Percentiles rank a stretch among this genome's conserved stretches.
These are phyloP conservation scores for Lutjanus argentimaculatus DNA, from an alignment of 2,797 vertebrate species.

Conservation along the genomic window DNA sequence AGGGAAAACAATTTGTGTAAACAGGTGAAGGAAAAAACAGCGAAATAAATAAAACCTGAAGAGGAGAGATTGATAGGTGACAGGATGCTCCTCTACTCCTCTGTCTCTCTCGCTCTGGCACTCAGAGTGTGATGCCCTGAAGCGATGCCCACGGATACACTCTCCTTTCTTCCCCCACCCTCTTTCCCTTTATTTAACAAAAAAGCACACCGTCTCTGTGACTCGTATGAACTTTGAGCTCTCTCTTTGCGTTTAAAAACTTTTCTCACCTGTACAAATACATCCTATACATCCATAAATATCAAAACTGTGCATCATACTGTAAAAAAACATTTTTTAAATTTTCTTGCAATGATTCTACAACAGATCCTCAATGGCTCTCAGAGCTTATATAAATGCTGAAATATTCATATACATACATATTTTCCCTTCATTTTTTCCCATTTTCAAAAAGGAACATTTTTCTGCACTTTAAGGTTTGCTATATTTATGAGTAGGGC, in stretches of 20 bases:
- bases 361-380: slow-evolving; percentile 55
- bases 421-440: slow-evolving; percentile 62
- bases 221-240: slow-evolving; percentile 75
- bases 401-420: slow-evolving; percentile 86
- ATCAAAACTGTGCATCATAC: slow-evolving; percentile 43
- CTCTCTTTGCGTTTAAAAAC: slow-evolving; percentile 69
- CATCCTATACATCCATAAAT: slow-evolving; percentile 20
- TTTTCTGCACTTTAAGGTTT: slow-evolving; percentile 89
- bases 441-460: slow-evolving; percentile 82
- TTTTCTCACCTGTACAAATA: slow-evolving; percentile 68
- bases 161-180: slow-evolving; percentile 43
- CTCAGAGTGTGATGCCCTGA: slow-evolving; percentile 81
- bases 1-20: slow-evolving; percentile 71
- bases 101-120: slow-evolving; percentile 62
- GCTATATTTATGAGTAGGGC: slow-evolving; percentile 87
- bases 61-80: slow-evolving; percentile 82
- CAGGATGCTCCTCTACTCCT: slow-evolving; percentile 66
- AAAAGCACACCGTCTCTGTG: slow-evolving; percentile 67
- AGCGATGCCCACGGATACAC: slow-evolving; percentile 85
- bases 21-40: slow-evolving; percentile 60
- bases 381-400: slow-evolving; percentile 80
- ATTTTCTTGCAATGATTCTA: slow-evolving; percentile 43
- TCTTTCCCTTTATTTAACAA: slow-evolving; percentile 76
- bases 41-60: slow-evolving; percentile 72
- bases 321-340: neutral